A percentile compares a stretch with the other conserved stretches of the same genome.
Evolutionary conservation across 2,113 vertebrate species (phyloP).

Genomic region (Mastomys natalensis): DNA sequence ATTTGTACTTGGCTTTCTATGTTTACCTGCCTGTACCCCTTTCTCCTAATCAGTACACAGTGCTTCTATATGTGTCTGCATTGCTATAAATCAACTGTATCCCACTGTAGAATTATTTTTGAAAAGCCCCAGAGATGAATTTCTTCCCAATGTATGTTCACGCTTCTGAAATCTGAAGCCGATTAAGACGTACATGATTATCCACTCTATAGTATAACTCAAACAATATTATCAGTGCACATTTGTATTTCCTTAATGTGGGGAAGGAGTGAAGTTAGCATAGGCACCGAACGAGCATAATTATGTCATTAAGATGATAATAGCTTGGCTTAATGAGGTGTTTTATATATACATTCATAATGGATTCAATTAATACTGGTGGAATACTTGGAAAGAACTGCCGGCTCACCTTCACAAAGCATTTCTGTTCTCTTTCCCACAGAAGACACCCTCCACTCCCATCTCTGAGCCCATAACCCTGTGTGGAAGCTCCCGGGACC

Average conservation of each 20-base stretch:
- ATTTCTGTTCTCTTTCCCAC: neutral
- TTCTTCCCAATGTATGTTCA: conserved; percentile 8
- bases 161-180: conserved; percentile 55
- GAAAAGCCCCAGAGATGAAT: neutral
- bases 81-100: conserved; percentile 36
- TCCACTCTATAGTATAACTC: conserved; percentile 40
- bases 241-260: conserved; percentile 68
- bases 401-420: conserved; percentile 30
- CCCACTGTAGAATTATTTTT: conserved; percentile 14
- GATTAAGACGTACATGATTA: conserved; percentile 65
- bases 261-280: conserved; percentile 27
- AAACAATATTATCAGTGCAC: conserved; percentile 51
- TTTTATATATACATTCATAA: conserved; percentile 75
- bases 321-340: conserved; percentile 69
- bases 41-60: neutral
- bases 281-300: conserved; percentile 56
- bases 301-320: conserved; percentile 79
- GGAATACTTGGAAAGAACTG: conserved; percentile 38
- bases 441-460: neutral
- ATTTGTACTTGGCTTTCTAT: neutral
- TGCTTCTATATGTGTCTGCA: neutral
- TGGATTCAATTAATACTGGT: conserved; percentile 63
- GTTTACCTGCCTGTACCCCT: neutral
- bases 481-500: neutral
- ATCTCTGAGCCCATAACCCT: neutral